These are phyloP conservation scores for Pammene aurita DNA, from an alignment of 2,888 invertebrate genomes.

Conservation along the genomic window DNA sequence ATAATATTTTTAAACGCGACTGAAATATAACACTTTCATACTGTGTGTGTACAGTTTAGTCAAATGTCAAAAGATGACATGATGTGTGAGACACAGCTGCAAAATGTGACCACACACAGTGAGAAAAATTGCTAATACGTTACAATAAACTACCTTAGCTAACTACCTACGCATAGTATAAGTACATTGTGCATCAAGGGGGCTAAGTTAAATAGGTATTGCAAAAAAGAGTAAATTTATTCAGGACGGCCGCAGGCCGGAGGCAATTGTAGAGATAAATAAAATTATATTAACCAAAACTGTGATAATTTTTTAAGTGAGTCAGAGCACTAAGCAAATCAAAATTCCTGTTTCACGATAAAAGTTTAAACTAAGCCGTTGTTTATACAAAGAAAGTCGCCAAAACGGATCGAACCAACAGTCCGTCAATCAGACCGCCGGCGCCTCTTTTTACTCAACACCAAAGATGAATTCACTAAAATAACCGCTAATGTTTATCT, in stretches of 20 bases:
- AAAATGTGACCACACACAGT: conserved; percentile 38
- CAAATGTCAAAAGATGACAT: conserved; percentile 34
- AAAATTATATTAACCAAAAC: background rate
- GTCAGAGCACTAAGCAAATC: too few species aligned
- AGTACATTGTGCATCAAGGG: too few species aligned
- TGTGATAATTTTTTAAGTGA: too few species aligned
- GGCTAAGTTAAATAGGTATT: too few species aligned
- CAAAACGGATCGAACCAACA: conserved; percentile 55
- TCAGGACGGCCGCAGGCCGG: too few species aligned
- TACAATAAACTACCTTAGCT: background rate
- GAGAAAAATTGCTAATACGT: background rate
- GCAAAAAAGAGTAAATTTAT: too few species aligned
- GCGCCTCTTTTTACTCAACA: conserved; percentile 78
- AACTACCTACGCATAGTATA: background rate
- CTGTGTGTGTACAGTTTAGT: conserved; percentile 23
- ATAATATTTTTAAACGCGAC: background rate
- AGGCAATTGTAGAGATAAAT: background rate
- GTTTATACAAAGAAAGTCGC: conserved; percentile 25
- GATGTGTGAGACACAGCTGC: conserved; percentile 30
- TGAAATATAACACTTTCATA: conserved; percentile 23
- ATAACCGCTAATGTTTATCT: conserved; percentile 78
- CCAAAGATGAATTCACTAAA: conserved; percentile 79
- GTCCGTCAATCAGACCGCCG: conserved; percentile 72
- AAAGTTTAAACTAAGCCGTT: conserved; percentile 4
- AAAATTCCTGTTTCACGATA: background rate